Evolutionary conservation across 2,888 invertebrate species (phyloP).

Genomic region (Cephalotes varians): DNA sequence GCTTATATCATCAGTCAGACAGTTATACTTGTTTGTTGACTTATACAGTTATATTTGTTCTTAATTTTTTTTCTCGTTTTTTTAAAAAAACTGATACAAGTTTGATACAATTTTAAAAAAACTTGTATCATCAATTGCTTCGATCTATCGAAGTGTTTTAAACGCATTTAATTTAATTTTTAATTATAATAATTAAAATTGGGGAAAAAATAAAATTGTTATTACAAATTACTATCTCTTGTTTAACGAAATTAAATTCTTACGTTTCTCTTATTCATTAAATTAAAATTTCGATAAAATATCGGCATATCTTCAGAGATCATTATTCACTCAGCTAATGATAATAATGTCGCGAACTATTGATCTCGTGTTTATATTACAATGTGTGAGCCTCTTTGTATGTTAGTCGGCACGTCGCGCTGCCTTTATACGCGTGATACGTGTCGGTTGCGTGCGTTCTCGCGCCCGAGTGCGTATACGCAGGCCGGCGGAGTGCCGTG

Average conservation of each 20-base stretch:
- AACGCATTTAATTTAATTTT: not conserved
- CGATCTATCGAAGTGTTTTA: not conserved
- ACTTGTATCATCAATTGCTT: not conserved
- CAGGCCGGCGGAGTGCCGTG: slow-evolving; percentile 69
- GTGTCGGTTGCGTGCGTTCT: slow-evolving; percentile 72
- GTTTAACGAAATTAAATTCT: not conserved
- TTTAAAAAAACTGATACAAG: too few relatives aligned
- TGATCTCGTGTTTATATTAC: not conserved
- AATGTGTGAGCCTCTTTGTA: not conserved
- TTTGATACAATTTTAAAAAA: too few relatives aligned
- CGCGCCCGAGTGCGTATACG: slow-evolving; percentile 63
- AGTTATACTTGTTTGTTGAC: too few relatives aligned
- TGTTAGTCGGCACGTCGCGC: slow-evolving; percentile 36
- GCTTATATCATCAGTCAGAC: not conserved
- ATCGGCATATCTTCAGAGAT: not conserved
- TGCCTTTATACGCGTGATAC: slow-evolving; percentile 38
- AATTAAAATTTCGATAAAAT: not conserved
- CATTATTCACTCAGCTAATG: not conserved
- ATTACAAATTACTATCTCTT: not conserved
- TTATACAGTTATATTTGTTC: too few relatives aligned
- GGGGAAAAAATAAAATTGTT: not conserved
- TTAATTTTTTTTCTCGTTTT: not conserved
- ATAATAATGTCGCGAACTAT: not conserved
- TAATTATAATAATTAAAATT: not conserved
- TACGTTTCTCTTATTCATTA: not conserved